Evolutionary conservation across 2,797 vertebrate species (phyloP), one percentile per base, ranked within the genome.

Genomic region (Hyperoplus lanceolatus): DNA sequence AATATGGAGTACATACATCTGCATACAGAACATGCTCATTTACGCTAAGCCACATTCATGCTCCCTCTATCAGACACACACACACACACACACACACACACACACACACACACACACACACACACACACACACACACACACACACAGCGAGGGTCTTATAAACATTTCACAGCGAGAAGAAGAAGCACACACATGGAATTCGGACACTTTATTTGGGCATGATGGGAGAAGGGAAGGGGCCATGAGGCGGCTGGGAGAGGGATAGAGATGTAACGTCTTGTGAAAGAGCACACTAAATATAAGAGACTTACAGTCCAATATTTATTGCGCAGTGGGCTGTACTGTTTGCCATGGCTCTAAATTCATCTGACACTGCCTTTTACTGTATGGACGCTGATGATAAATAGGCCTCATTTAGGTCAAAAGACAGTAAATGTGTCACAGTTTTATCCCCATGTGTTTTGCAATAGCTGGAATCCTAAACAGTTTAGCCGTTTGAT

Each of bases 171-270:
- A 62, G 85, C 83, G 89, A 82, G 88, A 90, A 89, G 89, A 90
- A 92, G 91, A 89, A 90, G 90, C 89, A 89, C 91, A 81, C 70
- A 46, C 75, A 66, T 93, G 93, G 94, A 95, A 95, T 95, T 93
- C 55, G 77, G 93, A 93, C 90, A 79, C 96, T 96, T 96, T 96
- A 96, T 96, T 96, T 96, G 96, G 96, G 94, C 95, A 96, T 95
- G 88, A 92, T 90, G 89, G 86, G 90, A 92, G 85, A 70, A 71
- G 75, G 75, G 86, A 80, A 61, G 73, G 73, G 77, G 29, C 29
- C 71, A 73, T 43, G 0, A 54, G 67, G 70, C 3, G 75, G 14
- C 79, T n/a, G 69, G 11, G 82, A 67, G 70, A 75, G 72, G 51
- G 73, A 67, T 39, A 14, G 16, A 77, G 80, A 83, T 73, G 82